Evolutionary conservation across 2,888 invertebrate species (phyloP), one percentile per base, ranked within the genome.

Genomic region (Drosophila algonquin): DNA sequence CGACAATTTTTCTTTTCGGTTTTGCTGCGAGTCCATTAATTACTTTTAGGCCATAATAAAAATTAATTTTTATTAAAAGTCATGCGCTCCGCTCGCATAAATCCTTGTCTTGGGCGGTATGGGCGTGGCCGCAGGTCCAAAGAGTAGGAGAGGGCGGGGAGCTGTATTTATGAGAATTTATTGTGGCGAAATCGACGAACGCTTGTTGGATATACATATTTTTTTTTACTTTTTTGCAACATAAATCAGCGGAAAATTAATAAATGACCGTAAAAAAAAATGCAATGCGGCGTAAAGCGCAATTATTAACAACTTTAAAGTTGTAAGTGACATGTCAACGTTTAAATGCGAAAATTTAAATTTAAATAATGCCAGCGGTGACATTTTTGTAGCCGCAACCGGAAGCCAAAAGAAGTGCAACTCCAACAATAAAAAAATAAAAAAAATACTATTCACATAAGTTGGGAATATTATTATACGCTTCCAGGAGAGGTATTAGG

Each of bases 31-130:
- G 80, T 85, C 85, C 84, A 84, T 84, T 84, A 84, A 84, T 84
- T 84, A 84, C 87, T 84, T 84, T 87, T 80, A 77, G 80, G 57
- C 81, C 80, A 80, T 85, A 84, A 87, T 87, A 84, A 87, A 87
- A 84, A 84, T 84, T 84, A 84, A 84, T 84, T 84, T 87, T 87
- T 84, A 84, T 84, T 84, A 83, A 87, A 84, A 84, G 87, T 84
- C 84, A 85, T 79, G 76, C 73, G 80, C 85, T 71, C 58, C 80
- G 69, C 52, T 63, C 77, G 80, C 82, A 84, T 84, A 84, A 84
- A 84, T 84, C 85, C 87, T 80, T 79, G 85, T 84, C 84, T 84
- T 87, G 83, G 76, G 60, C 71, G 72, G 27, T 40, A 21, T 14
- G 47, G 68, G 73, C 68, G 61, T 67, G 68, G 46, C 61, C 46